These are phyloP conservation scores for Rhadinocentrus ornatus DNA, from an alignment of 2,797 vertebrate genomes.

Conservation along the genomic window DNA sequence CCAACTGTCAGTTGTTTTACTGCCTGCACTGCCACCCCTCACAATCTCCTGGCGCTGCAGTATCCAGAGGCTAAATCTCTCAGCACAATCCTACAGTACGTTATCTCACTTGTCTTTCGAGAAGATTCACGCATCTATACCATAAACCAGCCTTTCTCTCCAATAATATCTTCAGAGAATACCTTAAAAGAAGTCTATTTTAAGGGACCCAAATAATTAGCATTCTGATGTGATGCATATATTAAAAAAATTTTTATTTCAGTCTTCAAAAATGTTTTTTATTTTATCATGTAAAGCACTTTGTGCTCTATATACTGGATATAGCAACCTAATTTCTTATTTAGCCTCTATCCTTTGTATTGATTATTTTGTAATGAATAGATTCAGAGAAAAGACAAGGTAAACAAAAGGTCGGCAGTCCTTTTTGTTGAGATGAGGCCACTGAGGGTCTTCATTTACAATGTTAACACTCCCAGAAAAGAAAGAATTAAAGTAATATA, in stretches of 20 bases:
- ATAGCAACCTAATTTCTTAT: slow-evolving; percentile 26
- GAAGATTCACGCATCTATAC: slow-evolving; percentile 56
- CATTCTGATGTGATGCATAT: slow-evolving; percentile 18
- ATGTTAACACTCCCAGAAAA: not conserved
- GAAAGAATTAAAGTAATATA: not conserved
- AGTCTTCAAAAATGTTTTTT: no score
- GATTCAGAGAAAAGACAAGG: not conserved
- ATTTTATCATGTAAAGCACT: no score
- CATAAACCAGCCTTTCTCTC: slow-evolving; percentile 13
- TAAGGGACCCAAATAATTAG: slow-evolving; percentile 22
- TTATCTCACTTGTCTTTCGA: slow-evolving; percentile 67
- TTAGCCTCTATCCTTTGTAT: slow-evolving; percentile 7
- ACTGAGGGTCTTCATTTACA: not conserved
- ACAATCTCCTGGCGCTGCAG: slow-evolving; percentile 50
- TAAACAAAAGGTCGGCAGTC: no score
- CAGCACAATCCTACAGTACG: slow-evolving; percentile 48
- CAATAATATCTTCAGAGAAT: slow-evolving; percentile 37
- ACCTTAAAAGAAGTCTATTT: slow-evolving; percentile 42
- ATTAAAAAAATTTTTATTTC: no score
- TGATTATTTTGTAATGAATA: slow-evolving; percentile 14
- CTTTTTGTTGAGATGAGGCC: not conserved
- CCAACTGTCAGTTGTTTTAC: slow-evolving; percentile 76
- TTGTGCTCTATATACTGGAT: no score
- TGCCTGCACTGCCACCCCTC: slow-evolving; percentile 48
- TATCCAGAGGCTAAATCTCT: slow-evolving; percentile 70